These are phyloP conservation scores for Hydrolagus colliei DNA, from an alignment of 2,797 vertebrate genomes.

Conservation along the genomic window DNA sequence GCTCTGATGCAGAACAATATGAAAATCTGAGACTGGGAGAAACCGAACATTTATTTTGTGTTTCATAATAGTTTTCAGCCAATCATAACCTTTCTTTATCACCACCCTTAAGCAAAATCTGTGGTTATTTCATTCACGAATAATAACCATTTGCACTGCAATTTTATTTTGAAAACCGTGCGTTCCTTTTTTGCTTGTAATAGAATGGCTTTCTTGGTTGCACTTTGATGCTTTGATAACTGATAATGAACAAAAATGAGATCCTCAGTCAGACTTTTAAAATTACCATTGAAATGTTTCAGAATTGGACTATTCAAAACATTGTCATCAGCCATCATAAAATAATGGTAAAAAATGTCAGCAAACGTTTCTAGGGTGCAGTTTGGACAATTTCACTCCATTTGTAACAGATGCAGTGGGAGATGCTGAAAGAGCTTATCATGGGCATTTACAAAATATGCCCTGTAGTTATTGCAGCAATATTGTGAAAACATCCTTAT, in stretches of 20 bases:
- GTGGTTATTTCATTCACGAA: neutral
- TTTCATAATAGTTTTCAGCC: neutral
- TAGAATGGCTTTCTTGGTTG: neutral
- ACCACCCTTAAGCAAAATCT: neutral
- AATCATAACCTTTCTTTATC: conserved; percentile 13
- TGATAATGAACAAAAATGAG: neutral
- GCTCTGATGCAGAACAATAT: conserved; percentile 14
- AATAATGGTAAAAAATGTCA: neutral
- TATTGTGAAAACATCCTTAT: neutral
- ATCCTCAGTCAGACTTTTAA: neutral
- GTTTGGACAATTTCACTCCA: neutral
- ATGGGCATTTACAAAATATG: neutral
- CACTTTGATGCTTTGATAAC: neutral
- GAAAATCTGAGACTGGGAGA: neutral
- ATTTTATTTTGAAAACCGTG: neutral
- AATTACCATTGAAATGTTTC: neutral
- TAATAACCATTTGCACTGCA: neutral
- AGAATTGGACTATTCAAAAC: neutral
- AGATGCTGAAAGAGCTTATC: neutral
- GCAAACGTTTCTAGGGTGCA: neutral
- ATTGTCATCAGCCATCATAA: neutral
- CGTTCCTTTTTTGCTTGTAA: neutral
- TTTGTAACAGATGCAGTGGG: neutral
- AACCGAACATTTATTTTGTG: neutral
- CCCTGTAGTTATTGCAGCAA: neutral